phyloP scores from a whole-genome alignment of 2,113 vertebrate genomes.

The Bucco capensis region DNA sequence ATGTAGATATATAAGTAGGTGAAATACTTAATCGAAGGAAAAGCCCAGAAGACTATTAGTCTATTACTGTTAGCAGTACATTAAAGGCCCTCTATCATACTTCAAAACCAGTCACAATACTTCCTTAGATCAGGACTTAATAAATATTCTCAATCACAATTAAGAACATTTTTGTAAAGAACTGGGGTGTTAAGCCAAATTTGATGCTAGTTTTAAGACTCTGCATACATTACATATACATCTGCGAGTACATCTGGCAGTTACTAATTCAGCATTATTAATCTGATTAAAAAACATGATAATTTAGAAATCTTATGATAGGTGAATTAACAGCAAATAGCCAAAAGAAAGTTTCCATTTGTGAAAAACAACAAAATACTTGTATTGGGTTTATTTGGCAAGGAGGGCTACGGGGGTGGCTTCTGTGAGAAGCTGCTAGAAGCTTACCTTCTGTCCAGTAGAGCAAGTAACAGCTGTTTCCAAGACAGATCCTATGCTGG shows the following conservation, averaged over 20 bases:
- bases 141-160: background rate
- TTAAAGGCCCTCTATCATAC: background rate
- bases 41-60: background rate
- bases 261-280: background rate
- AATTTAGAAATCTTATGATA: background rate
- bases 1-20: background rate
- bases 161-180: background rate
- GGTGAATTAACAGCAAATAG: background rate
- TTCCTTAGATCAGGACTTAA: background rate
- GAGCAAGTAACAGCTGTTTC: background rate
- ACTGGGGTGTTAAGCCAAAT: background rate
- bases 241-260: background rate
- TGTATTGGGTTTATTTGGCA: background rate
- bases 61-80: too few species aligned
- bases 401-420: background rate
- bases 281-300: background rate
- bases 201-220: background rate
- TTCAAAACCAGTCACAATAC: background rate
- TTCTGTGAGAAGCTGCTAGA: background rate
- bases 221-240: background rate
- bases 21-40: background rate
- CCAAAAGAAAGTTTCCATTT: background rate
- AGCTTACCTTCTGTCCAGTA: accelerated
- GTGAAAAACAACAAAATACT: background rate
- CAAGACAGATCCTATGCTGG: accelerated